These are phyloP conservation scores for Enteromius mattozi DNA, from an alignment of 2,797 vertebrate species.

Conservation along the genomic window DNA sequence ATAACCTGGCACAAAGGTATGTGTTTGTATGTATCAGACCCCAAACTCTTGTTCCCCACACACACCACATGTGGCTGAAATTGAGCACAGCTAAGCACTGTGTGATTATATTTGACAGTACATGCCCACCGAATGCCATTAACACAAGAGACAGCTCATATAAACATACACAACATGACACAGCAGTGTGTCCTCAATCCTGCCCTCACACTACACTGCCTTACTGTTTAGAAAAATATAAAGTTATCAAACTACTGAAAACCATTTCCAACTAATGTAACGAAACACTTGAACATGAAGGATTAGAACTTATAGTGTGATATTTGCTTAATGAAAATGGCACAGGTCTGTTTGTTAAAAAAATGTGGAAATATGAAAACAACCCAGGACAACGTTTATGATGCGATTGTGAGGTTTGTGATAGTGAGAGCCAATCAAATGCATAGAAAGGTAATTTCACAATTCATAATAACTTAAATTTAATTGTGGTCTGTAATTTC, in stretches of 20 bases:
- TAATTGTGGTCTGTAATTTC: background rate
- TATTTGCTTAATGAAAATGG: background rate
- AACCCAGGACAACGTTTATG: background rate
- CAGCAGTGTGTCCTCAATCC: background rate
- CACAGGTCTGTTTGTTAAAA: background rate
- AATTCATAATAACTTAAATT: background rate
- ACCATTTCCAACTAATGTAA: background rate
- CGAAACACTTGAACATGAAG: background rate
- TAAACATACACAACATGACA: slow-evolving; percentile 19
- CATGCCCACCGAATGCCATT: background rate
- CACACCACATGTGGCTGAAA: background rate
- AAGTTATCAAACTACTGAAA: background rate
- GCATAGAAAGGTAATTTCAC: background rate
- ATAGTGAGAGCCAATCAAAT: background rate
- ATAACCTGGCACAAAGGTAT: background rate
- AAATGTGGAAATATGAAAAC: background rate
- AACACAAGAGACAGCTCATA: background rate
- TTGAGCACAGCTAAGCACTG: background rate
- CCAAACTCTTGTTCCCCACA: background rate
- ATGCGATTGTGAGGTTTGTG: background rate
- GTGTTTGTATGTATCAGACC: background rate
- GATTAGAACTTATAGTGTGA: background rate
- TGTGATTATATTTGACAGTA: slow-evolving; percentile 12
- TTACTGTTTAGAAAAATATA: slow-evolving; percentile 7
- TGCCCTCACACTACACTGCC: background rate